These are phyloP conservation scores for Acropternis orthonyx DNA, from an alignment of 2,797 vertebrate species.

Conservation along the genomic window DNA sequence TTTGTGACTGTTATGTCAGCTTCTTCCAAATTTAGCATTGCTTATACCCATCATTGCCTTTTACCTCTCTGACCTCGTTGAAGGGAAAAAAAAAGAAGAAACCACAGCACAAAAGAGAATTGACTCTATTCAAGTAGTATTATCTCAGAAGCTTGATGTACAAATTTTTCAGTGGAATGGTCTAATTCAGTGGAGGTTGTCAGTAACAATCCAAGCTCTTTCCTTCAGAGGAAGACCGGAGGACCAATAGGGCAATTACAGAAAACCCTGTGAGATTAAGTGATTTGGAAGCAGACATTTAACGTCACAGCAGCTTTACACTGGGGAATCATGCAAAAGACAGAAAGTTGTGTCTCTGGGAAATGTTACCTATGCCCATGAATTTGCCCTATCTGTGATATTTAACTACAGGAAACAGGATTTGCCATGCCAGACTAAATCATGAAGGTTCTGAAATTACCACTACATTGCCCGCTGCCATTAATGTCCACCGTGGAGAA, in stretches of 20 bases:
- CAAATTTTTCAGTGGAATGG: neutral
- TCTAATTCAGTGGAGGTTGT: neutral
- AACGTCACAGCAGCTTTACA: neutral
- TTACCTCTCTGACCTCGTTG: neutral
- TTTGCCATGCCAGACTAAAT: neutral
- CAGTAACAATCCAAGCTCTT: neutral
- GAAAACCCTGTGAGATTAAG: neutral
- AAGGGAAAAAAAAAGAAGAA: neutral
- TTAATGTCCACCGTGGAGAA: neutral
- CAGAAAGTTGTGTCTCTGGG: neutral
- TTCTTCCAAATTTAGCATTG: neutral
- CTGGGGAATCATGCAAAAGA: neutral
- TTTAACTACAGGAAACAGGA: neutral
- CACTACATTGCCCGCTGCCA: neutral
- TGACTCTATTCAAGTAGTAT: neutral
- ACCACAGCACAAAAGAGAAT: neutral
- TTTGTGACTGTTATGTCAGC: slow-evolving; percentile 18
- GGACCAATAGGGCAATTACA: neutral
- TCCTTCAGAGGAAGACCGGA: neutral
- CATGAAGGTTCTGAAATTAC: neutral
- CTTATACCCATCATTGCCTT: neutral
- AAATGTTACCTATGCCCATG: neutral
- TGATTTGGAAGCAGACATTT: neutral
- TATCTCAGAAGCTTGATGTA: neutral
- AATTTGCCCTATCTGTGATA: neutral